phyloP scores from a whole-genome alignment of 2,888 invertebrate species.

The Pteria penguin region DNA sequence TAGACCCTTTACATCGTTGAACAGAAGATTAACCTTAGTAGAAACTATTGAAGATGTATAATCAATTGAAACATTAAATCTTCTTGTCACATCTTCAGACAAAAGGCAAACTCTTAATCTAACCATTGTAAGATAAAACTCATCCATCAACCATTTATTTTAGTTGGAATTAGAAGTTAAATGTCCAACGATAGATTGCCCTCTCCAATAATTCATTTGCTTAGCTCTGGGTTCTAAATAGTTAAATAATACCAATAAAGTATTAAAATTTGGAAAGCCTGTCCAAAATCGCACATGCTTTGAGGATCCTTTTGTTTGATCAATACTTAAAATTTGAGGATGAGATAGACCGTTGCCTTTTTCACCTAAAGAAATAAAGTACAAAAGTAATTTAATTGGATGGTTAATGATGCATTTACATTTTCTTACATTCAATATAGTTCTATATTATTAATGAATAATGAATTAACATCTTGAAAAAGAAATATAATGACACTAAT shows the following conservation, averaged over 20 bases:
- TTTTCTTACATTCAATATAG: too few relatives aligned
- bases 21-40: constrained; percentile 30
- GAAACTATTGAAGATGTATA: constrained; percentile 15
- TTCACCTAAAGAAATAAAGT: constrained; percentile 6
- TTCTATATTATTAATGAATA: too few relatives aligned
- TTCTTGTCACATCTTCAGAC: constrained; percentile 8
- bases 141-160: constrained; percentile 13
- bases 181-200: too few relatives aligned
- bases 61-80: constrained; percentile 16
- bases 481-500: too few relatives aligned
- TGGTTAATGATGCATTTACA: too few relatives aligned
- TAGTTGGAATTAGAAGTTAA: not conserved
- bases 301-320: not conserved
- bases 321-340: constrained; percentile 2
- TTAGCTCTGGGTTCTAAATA: constrained; percentile 17
- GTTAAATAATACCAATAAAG: constrained; percentile 8
- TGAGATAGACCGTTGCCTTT: constrained; percentile 9
- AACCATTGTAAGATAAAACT: constrained; percentile 36
- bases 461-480: too few relatives aligned
- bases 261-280: constrained; percentile 28
- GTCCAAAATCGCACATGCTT: constrained; percentile 25
- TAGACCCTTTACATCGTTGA: constrained; percentile 22
- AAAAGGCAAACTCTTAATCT: constrained; percentile 20
- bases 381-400: too few relatives aligned
- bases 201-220: constrained; percentile 21